Evolutionary conservation across 2,888 invertebrate genomes (phyloP), one percentile per base, ranked within the genome.

Genomic region (Poecilobothrus nobilitatus): DNA sequence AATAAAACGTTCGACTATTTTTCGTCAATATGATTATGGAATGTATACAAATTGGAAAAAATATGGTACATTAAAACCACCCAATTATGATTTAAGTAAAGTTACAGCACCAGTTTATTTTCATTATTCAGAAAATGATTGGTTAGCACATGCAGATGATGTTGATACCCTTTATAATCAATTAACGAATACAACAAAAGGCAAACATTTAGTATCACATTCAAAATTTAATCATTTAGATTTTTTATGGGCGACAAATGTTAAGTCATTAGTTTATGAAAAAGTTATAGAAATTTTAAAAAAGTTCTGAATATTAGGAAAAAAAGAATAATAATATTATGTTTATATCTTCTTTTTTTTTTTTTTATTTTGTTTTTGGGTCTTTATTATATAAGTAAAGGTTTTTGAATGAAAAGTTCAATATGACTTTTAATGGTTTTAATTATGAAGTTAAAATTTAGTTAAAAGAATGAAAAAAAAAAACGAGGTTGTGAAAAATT

Each of bases 201-300:
- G 82, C 0, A 82, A 79, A 68, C 82, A 84, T 76, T 78, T 83
- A 66, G 81, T 89, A 5, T 78, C 83, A 0, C 78, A 84, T 71
- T 76, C 80, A 33, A 78, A 82, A 64, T 90, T 87, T 71, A 87
- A 86, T 75, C 90, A 90, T 76, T 78, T 89, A 73, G 90, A 90
- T 75, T 90, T 86, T 72, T 74, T 88, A 65, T 89, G 86, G 83
- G 89, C 87, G 0, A 80, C 79, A 12, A 84, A 86, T 71, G 86
- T 85, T 0, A 82, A 84, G 15, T 78, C 77, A 15, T 74, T 84
- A 34, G 75, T 90, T 7, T 89, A 89, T 53, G 53, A 53, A 53
- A 53, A 53, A 18, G 53, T 53, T 53, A 18, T 53, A 18, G 53
- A 53, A 53, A 12, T 12, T 15, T 18, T 53, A 53, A 53, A n/a